Base-by-base conservation (phyloP, 2,113 vertebrate species). In the Orientallactaga bullata region DNA sequence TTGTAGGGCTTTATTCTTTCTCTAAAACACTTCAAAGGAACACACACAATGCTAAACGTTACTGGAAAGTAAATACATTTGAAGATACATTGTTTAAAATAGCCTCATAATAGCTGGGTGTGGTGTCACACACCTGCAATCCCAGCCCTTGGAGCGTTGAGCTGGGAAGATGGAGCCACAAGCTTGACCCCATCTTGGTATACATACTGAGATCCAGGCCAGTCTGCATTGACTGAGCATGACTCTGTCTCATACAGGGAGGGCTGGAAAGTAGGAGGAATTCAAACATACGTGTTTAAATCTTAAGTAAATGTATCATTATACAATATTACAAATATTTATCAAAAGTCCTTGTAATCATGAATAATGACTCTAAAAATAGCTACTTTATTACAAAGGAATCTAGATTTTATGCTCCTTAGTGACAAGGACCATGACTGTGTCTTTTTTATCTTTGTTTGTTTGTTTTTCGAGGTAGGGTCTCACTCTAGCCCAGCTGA, bases 1-100 rank as follows among this genome's bases (percentile, higher is more conserved):
- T 82, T 91, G 9, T 51, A n/a, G 78, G 91, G 30, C 26, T 77
- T 91, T 84, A 60, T 74, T 93, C 55, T 47, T 94, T 94, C 82
- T 96, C 58, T 88, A 94, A 81, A 97, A 78, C 78, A 72, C 61
- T 90, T 84, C n/a, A 93, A 60, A 88, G 51, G 18, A 91, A 42
- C 20, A 26, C 74, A 91, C n/a, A 92, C 26, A 90, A 12, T 90
- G 71, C 24, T 80, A 83, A 82, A 88, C 35, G 78, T 85, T 61
- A 79, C 61, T 74, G 18, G 51, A 85, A 88, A 83, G 88, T 32
- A 90, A 89, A 80, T 83, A 32, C 32, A 66, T 88, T 89, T 82
- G 60, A 47, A 93, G 88, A 76, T 85, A 39, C 47, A 30, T 66
- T 87, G 28, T 85, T 95, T 88, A 76, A 94, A 88, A 88, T 92